Evolutionary conservation across 2,113 vertebrate species (phyloP), one percentile per base, ranked within the genome.

Genomic region (Poecile atricapillus): DNA sequence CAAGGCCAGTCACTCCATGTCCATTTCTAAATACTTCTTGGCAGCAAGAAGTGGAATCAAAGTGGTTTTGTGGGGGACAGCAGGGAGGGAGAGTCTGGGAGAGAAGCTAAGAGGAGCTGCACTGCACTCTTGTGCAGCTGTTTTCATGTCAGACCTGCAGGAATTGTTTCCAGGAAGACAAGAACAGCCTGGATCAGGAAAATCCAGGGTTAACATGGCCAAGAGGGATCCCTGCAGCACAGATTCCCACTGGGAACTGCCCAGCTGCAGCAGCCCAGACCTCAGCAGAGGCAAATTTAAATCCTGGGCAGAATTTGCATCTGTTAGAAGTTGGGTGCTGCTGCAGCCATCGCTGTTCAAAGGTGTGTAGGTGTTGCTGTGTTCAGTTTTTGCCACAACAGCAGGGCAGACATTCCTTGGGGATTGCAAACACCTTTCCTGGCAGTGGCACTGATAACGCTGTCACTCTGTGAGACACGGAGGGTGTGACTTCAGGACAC

Each of bases 101-200:
- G 27, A 47, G 65, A 24, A 68, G 35, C 27, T 35, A 19, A 0
- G 5, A 44, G 70, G 62, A 60, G 37, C 53, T 46, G 71, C 46
- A 1, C 39, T 23, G 33, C 0, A 0, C 15, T 28, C 25, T 50
- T 28, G 44, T 49, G 75, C 53, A 60, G 62, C 86, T 44, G 0
- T 44, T 27, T 23, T 4, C 5, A 0, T 2, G 62, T 73, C 46
- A 46, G 44, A 69, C 22, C 49, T 6, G 43, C 4, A 25, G 83
- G 64, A 81, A 63, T 74, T 15, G 14, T 35, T 67, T 56, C 53
- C 49, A 12, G 23, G 20, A n/a, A 49, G 31, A 27, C 37, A 30
- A 24, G 18, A 39, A 27, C 58, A 92, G 55, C 59, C 28, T n/a
- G 59, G 50, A 52, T 58, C 10, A 1, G 21, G 31, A 31, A 37